Base-by-base conservation (phyloP, 2,797 vertebrate genomes). In the Aldrovandia affinis region DNA sequence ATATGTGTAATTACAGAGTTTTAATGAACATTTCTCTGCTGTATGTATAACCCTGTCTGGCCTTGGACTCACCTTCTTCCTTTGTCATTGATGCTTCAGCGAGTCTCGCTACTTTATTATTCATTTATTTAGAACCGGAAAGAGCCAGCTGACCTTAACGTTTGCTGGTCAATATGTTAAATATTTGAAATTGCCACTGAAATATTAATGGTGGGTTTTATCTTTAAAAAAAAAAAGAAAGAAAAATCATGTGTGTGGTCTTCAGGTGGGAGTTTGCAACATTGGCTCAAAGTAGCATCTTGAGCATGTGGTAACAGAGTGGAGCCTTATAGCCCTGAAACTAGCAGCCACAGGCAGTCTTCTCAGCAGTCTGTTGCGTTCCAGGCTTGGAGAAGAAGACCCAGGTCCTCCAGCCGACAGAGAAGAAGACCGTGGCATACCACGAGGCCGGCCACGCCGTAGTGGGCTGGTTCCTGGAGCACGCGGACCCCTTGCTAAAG, bases 381-480 rank as follows among this genome's bases (percentile, higher is more conserved):
- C 12, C 84, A 96, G 96, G 96, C 81, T 91, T 97, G 30, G 96
- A 97, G 91, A 96, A 96, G 92, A 97, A 93, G 91, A 96, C 93
- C 3, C 95, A 96, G 89, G 94, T 96, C 6, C 93, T 96, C 61
- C 95, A 96, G 88, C 96, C 94, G 3, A 81, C 86, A 0, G 95
- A 96, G 92, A 96, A 96, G 92, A 93, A 87, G 59, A 93, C 93
- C 0, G 95, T 96, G 2, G 95, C 96, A 0, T 96, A 93, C 80
- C 95, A 95, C 0, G 94, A 96, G 88, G 96, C 96, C 0, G 94
- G 96, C 0, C 95, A 95, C 15, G 94, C 91, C 2, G 91, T 96
- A 12, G 94, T 93, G 9, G 96, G 95, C 87, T 97, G 96, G 96
- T 95, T 95, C 88, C 89, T 96, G 85, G 86, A 95, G 85, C 95